Evolutionary conservation across 2,113 vertebrate species (phyloP).

Genomic region (Podilymbus podiceps): DNA sequence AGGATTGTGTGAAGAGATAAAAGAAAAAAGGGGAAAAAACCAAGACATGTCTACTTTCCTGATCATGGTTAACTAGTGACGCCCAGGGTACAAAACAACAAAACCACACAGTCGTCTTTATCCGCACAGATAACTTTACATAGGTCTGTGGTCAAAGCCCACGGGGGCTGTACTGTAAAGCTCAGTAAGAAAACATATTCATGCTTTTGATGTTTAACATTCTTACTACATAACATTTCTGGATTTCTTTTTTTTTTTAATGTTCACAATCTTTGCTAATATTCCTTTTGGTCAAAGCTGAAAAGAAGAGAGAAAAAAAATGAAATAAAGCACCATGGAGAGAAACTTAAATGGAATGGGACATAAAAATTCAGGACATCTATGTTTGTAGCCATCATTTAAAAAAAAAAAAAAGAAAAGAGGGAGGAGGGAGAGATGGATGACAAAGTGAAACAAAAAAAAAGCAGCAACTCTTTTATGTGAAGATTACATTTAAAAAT

Average conservation of each 20-base stretch:
- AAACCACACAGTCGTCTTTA: slow-evolving; percentile 20
- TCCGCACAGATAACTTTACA: not conserved
- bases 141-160: slow-evolving; percentile 46
- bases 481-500: slow-evolving; percentile 82
- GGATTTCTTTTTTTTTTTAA: not conserved
- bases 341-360: slow-evolving; percentile 1
- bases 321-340: not conserved
- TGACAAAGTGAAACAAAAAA: slow-evolving; percentile 67
- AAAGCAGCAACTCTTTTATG: slow-evolving; percentile 74
- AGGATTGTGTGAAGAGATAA: not conserved
- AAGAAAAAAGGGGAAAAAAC: not conserved
- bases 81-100: not conserved
- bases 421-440: slow-evolving; percentile 5
- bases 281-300: not conserved
- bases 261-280: not conserved
- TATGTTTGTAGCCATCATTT: slow-evolving; percentile 46
- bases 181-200: not conserved
- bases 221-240: not conserved
- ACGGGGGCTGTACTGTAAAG: slow-evolving; percentile 23
- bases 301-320: not conserved
- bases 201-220: not conserved
- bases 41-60: not conserved
- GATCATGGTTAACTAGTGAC: not conserved
- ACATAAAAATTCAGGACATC: slow-evolving; percentile 61
- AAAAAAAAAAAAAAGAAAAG: slow-evolving; percentile 17